These are phyloP conservation scores for Pterophyllum scalare DNA, from an alignment of 2,113 vertebrate species.

Conservation along the genomic window DNA sequence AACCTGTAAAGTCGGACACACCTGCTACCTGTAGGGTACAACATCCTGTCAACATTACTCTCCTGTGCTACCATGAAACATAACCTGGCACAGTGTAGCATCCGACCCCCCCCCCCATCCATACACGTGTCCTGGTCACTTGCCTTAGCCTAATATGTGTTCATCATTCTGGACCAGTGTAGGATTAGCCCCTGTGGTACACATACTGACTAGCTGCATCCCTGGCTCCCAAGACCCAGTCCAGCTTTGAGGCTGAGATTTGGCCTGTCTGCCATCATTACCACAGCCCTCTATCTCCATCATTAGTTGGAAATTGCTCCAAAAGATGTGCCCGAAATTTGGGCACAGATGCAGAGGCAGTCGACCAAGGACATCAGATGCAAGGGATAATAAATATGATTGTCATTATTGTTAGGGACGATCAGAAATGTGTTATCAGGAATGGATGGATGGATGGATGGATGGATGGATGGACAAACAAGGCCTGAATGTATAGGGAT, in stretches of 20 bases:
- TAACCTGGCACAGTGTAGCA: constrained; percentile 32
- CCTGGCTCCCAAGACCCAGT: constrained; percentile 32
- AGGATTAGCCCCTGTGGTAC: constrained; percentile 66
- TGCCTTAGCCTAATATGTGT: constrained; percentile 67
- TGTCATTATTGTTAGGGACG: not conserved
- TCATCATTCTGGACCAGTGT: constrained; percentile 73
- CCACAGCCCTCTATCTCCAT: constrained; percentile 53
- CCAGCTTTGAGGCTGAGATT: constrained; percentile 48
- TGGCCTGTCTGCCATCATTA: constrained; percentile 67
- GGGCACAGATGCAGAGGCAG: constrained; percentile 6
- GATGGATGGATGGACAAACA: not conserved
- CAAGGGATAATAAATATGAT: constrained; percentile 32
- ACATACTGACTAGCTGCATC: constrained; percentile 39
- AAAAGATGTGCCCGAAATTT: constrained; percentile 39
- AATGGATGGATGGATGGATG: not conserved
- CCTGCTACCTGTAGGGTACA: constrained; percentile 58
- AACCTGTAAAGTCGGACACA: constrained; percentile 16
- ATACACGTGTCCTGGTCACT: constrained; percentile 40
- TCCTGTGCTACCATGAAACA: constrained; percentile 5
- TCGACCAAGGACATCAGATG: constrained; percentile 35
- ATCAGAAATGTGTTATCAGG: constrained; percentile 7
- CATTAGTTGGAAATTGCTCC: constrained; percentile 47
- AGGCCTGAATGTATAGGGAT: not conserved
- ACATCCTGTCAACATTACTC: constrained; percentile 28
- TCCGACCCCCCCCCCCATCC: constrained; percentile 37